These are phyloP conservation scores for Atta cephalotes DNA, from an alignment of 1,140 invertebrate genomes.

Conservation along the genomic window DNA sequence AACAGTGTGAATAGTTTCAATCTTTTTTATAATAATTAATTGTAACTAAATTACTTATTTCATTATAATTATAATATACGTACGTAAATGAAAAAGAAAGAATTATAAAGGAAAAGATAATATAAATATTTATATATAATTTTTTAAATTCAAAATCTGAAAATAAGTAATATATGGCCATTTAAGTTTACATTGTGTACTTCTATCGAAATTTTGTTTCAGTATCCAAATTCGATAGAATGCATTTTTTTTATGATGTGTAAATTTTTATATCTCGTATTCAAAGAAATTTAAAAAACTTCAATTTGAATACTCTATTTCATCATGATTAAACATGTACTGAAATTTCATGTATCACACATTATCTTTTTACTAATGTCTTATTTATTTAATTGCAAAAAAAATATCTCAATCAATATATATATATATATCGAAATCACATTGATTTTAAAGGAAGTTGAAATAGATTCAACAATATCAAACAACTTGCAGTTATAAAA, in stretches of 20 bases:
- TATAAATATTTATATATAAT: slow-evolving; percentile 59
- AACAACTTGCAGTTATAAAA: background rate
- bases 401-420: background rate
- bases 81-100: slow-evolving; percentile 29
- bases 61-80: slow-evolving; percentile 19
- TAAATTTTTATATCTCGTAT: background rate
- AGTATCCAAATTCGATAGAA: slow-evolving; percentile 21
- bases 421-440: background rate
- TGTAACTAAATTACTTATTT: slow-evolving; percentile 39
- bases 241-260: slow-evolving; percentile 6
- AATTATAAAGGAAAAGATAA: slow-evolving; percentile 31
- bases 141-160: slow-evolving; percentile 16
- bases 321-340: background rate
- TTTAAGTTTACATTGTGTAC: slow-evolving; percentile 32
- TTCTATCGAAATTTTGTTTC: slow-evolving; percentile 8
- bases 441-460: slow-evolving; percentile 15
- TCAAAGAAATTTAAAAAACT: background rate
- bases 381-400: background rate
- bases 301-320: background rate
- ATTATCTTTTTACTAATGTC: background rate
- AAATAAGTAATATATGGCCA: slow-evolving; percentile 36
- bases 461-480: background rate
- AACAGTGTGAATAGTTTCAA: background rate
- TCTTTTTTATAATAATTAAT: slow-evolving; percentile 12
- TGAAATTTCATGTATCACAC: background rate